These are phyloP conservation scores for Clarias macrocephalus DNA, from an alignment of 2,113 vertebrate species.

Conservation along the genomic window DNA sequence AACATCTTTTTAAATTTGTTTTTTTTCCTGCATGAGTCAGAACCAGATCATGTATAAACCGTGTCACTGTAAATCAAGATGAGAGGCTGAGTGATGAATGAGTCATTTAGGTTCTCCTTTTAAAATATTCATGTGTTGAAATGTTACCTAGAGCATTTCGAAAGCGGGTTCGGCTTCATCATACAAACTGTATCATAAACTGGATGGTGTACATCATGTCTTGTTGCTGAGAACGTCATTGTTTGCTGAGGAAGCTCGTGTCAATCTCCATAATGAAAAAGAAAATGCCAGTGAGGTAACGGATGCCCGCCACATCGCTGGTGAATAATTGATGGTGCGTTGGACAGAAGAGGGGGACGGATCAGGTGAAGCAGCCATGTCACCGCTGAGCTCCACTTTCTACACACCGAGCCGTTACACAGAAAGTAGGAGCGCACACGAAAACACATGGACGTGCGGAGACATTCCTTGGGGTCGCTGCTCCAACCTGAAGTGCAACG, in stretches of 20 bases:
- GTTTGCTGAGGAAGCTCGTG: constrained; percentile 59
- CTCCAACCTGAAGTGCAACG: no score
- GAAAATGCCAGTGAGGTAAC: constrained; percentile 88
- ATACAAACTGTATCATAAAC: constrained; percentile 26
- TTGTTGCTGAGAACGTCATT: background rate
- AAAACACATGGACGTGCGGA: no score
- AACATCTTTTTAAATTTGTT: no score
- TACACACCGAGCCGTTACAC: constrained; percentile 10
- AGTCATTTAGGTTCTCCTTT: constrained; percentile 39
- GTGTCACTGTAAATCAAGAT: constrained; percentile 36
- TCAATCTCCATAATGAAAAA: constrained; percentile 97
- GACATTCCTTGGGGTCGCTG: no score
- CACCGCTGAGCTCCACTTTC: constrained; percentile 68
- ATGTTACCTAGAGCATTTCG: constrained; percentile 25
- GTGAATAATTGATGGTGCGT: constrained; percentile 95
- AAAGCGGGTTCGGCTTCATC: constrained; percentile 13
- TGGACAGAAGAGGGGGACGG: constrained; percentile 82
- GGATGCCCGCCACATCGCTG: constrained; percentile 86
- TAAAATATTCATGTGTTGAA: constrained; percentile 51
- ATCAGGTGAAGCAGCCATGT: constrained; percentile 83
- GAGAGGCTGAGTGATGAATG: constrained; percentile 42
- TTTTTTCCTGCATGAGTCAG: background rate
- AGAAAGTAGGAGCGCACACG: constrained; percentile 12
- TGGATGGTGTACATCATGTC: constrained; percentile 18
- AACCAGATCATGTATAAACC: background rate